Conservation (phyloP, 1,140 invertebrate species). For the Sitobion miscanthi region DNA sequence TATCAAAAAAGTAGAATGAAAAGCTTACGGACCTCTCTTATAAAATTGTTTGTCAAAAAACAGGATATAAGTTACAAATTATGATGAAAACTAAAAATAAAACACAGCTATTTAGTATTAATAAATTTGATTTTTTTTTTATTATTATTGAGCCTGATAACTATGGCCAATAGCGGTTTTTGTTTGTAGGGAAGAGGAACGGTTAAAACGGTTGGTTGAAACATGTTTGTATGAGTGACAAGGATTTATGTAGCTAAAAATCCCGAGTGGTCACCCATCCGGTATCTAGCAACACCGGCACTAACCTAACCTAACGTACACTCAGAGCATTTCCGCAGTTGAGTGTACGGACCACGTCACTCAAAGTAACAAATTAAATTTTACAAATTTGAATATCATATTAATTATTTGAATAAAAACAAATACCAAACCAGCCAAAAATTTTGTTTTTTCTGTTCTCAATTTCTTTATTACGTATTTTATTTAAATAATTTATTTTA, state of each 20-base stretch:
- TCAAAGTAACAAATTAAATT: neutral
- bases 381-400: neutral
- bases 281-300: too few species aligned
- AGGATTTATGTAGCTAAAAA: too few species aligned
- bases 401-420: neutral
- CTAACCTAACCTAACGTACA: too few species aligned
- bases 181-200: too few species aligned
- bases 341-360: too few species aligned
- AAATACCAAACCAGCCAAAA: neutral
- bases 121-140: neutral
- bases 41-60: neutral
- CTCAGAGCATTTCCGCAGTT: too few species aligned
- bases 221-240: too few species aligned
- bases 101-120: neutral
- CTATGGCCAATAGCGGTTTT: too few species aligned
- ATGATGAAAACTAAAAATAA: neutral
- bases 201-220: too few species aligned
- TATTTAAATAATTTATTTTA: slow-evolving; percentile 4
- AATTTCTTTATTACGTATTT: neutral
- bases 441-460: neutral
- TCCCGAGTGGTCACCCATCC: too few species aligned
- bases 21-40: neutral
- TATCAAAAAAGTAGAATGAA: neutral
- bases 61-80: neutral
- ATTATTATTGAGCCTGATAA: too few species aligned